Percentiles rank a stretch among this genome's conserved stretches.
Evolutionary conservation across 37 sponge, comb jelly and placozoan species (phyloP).

Genomic region (Oopsacas minuta): DNA sequence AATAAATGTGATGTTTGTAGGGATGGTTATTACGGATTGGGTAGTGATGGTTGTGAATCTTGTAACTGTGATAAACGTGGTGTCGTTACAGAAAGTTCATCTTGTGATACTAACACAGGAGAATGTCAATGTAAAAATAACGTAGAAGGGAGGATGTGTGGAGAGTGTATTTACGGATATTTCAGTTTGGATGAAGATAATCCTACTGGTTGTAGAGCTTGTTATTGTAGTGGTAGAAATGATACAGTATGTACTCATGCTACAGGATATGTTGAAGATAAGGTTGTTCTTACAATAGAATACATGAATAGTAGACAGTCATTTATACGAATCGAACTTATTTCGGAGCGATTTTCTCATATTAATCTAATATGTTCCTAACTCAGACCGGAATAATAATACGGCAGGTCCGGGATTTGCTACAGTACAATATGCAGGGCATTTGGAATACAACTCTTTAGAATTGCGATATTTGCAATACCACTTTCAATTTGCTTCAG

Average conservation of each 20-base stretch:
- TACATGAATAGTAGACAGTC: no score
- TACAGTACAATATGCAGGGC: no score
- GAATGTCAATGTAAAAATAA: constrained; percentile 33
- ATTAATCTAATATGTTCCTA: no score
- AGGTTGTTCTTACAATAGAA: background rate
- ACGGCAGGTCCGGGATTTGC: no score
- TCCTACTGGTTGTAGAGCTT: constrained; percentile 56
- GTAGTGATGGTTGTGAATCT: constrained; percentile 27
- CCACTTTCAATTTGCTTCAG: no score
- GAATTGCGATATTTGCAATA: no score
- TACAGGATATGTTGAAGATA: background rate
- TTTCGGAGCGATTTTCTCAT: no score
- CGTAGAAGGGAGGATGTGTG: constrained; percentile 26
- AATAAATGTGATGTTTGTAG: constrained; percentile 52
- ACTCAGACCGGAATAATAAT: no score
- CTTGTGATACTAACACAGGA: constrained; percentile 29
- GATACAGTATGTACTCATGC: background rate
- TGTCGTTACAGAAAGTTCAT: background rate
- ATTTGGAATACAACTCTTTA: no score
- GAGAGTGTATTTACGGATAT: constrained; percentile 26
- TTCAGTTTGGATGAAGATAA: constrained; percentile 48
- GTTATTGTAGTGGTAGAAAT: constrained; percentile 41
- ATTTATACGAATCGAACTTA: no score
- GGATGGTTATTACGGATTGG: constrained; percentile 33
- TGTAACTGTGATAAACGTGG: constrained; percentile 50